Percentiles rank a stretch among this genome's conserved stretches.
Evolutionary conservation across 2,888 invertebrate genomes (phyloP).

Genomic region (Nycteola revayana): DNA sequence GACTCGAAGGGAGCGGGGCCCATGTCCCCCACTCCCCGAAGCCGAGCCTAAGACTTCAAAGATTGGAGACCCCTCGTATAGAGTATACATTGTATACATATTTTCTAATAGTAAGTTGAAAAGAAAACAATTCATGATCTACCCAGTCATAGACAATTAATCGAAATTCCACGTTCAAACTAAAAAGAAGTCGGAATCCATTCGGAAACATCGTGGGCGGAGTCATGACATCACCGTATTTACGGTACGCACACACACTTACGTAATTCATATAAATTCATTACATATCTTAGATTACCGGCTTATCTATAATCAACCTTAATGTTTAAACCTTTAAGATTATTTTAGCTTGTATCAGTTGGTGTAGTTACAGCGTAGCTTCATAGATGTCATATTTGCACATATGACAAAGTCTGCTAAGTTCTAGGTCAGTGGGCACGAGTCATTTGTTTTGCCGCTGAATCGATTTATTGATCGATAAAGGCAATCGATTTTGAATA

Average conservation of each 20-base stretch:
- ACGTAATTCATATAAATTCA: constrained; percentile 16
- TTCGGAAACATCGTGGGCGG: constrained; percentile 45
- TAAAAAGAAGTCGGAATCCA: constrained; percentile 22
- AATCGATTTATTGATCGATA: constrained; percentile 36
- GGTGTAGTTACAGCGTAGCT: constrained; percentile 10
- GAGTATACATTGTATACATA: no score
- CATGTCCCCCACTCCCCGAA: no score
- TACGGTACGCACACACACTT: constrained; percentile 39
- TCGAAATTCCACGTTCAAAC: constrained; percentile 13
- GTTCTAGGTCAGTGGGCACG: constrained; percentile 64
- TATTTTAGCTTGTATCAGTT: constrained; percentile 4
- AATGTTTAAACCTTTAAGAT: neutral
- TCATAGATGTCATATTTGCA: constrained; percentile 33
- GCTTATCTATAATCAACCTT: constrained; percentile 10
- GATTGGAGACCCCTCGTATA: no score
- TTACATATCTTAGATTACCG: neutral
- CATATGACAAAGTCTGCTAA: constrained; percentile 42
- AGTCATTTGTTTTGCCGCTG: constrained; percentile 39
- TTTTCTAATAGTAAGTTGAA: no score
- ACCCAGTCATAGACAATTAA: constrained; percentile 1
- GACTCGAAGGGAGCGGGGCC: no score
- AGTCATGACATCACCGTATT: constrained; percentile 64
- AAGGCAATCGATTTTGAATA: constrained; percentile 39
- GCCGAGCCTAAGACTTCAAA: no score
- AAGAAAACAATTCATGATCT: no score